Base-by-base conservation (phyloP, 2,888 invertebrate genomes). In the Drosophila seclusa region DNA sequence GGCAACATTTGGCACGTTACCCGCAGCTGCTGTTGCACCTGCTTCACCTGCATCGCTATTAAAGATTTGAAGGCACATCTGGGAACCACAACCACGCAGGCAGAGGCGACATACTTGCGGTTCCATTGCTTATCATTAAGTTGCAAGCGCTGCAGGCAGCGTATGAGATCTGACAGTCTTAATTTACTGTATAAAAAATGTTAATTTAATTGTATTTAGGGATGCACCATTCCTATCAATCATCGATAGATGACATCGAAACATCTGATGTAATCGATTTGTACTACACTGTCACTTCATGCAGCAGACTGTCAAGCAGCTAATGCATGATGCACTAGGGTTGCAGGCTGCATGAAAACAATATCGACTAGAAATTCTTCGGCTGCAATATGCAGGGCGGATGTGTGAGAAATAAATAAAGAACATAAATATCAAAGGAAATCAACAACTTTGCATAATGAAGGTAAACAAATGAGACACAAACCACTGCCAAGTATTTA, bases 11-110 rank as follows among this genome's bases (percentile, higher is more conserved):
- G 87, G 73, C 18, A 75, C 45, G 60, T 86, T 83, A 13, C 59
- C 75, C 21, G 83, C 84, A 16, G 82, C 76, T 36, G 76, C 76
- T 24, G 85, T 83, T 40, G 84, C 77, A 36, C 79, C 78, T 31
- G 86, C 83, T 40, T 85, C 77, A 34, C 78, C 72, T 45, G 85
- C 73, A 34, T 80, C 78, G 59, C 45, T 59, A 40, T 78, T 85
- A 74, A 93, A 93, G 78, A 93, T 92, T 54, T 88, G 80, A 38
- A 92, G 82, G 55, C 89, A 87, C 78, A 91, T 81, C 60, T 87
- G 80, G 40, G 90, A 82, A 59, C 90, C 86, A 69, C 89, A 83
- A 42, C 91, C 89, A 60, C 90, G 84, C 64, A 91, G 69, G 68
- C 92, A 92, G 8, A 92, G 75, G 52, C 92, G 90, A 71, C 92